Evolutionary conservation across 2,888 invertebrate genomes (phyloP).

Genomic region (Pachymerium ferrugineum): DNA sequence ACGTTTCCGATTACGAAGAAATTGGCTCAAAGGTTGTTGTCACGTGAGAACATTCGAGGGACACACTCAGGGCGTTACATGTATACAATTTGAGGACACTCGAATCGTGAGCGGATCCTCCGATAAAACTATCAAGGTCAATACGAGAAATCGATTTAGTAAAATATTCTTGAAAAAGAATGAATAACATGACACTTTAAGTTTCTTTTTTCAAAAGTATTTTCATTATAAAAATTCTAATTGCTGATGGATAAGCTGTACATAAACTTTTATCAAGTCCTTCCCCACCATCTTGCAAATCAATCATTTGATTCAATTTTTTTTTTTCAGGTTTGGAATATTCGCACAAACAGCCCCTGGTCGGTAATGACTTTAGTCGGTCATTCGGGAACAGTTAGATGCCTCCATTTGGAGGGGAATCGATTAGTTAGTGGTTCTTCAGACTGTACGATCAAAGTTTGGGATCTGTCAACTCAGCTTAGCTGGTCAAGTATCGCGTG

Average conservation of each 20-base stretch:
- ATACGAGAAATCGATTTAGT: too few species aligned
- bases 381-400: constrained; percentile 52
- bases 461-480: constrained; percentile 50
- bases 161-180: not conserved
- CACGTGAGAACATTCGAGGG: constrained; percentile 53
- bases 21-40: constrained; percentile 52
- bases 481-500: constrained; percentile 53
- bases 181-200: too few species aligned
- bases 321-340: constrained; percentile 50
- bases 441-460: constrained; percentile 51
- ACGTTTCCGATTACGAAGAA: constrained; percentile 49
- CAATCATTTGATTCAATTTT: not conserved
- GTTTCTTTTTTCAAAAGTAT: too few species aligned
- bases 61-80: constrained; percentile 50
- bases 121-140: constrained; percentile 54
- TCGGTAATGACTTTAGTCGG: constrained; percentile 53
- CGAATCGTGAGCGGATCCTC: constrained; percentile 53
- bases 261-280: too few species aligned
- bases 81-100: constrained; percentile 53
- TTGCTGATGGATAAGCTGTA: too few species aligned
- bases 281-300: too few species aligned
- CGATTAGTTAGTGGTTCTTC: constrained; percentile 50
- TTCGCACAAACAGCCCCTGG: constrained; percentile 52
- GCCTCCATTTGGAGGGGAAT: constrained; percentile 50
- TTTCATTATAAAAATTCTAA: too few species aligned